Conservation (phyloP, 1,140 invertebrate genomes). For the Gonatopus flavifemur region DNA sequence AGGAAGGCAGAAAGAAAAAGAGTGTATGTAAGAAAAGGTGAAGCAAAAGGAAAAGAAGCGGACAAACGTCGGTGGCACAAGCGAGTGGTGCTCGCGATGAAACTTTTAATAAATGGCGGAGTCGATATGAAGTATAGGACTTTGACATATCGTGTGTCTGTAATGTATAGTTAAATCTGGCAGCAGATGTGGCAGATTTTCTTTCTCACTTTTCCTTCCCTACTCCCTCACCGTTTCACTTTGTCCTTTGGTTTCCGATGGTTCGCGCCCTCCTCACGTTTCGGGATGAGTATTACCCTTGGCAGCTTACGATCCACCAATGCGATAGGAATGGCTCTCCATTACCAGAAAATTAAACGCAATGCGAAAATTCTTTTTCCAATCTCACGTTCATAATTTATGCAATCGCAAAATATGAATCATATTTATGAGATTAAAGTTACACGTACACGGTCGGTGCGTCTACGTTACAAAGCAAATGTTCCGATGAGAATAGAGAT, state of each 20-base stretch:
- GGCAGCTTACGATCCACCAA: constrained; percentile 20
- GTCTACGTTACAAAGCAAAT: neutral
- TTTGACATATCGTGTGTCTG: constrained; percentile 62
- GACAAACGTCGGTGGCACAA: constrained; percentile 29
- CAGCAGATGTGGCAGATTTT: constrained; percentile 54
- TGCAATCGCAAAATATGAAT: neutral
- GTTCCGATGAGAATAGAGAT: constrained; percentile 17
- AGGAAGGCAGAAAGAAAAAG: no score
- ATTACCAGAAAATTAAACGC: neutral
- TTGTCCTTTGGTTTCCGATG: constrained; percentile 1
- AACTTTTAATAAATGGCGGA: constrained; percentile 62
- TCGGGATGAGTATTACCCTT: constrained; percentile 12
- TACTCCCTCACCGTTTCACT: constrained; percentile 1
- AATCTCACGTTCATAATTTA: neutral
- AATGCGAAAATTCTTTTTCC: neutral
- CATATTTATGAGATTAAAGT: neutral
- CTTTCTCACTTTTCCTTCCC: constrained; percentile 12
- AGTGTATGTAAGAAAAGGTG: neutral
- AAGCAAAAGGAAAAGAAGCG: constrained; percentile 26
- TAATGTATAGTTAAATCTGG: constrained; percentile 62
- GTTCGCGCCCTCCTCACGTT: constrained; percentile 11
- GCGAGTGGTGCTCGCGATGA: constrained; percentile 48
- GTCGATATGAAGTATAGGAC: constrained; percentile 62
- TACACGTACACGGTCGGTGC: constrained; percentile 9
- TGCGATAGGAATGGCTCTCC: constrained; percentile 18